Base-by-base conservation (phyloP, 2,888 invertebrate genomes). In the Drosophila koepferae region DNA sequence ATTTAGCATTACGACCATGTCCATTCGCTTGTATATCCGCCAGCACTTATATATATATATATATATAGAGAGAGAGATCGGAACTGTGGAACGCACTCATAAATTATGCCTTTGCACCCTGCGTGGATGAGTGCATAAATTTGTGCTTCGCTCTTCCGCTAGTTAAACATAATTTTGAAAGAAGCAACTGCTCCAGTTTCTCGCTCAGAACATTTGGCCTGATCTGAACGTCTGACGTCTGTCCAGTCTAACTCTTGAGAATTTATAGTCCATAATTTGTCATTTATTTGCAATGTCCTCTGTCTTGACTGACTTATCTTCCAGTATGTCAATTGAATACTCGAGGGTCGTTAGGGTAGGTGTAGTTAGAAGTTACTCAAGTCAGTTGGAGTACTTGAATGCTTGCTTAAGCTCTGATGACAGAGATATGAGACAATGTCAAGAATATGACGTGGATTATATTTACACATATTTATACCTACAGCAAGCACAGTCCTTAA, bases 221-320 rank as follows among this genome's bases (percentile, higher is more conserved):
- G 77, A 74, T 61, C 74, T 23, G 72, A 74, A 18, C 34, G 18
- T 49, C 80, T 86, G 88, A 81, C 81, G 75, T 77, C 74, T 70
- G 49, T 63, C 34, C 64, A 56, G 59, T 63, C 59, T 63, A 41
- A 38, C 69, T 54, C 9, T 55, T 31, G 28, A 31, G 53, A 81
- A 89, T 89, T 89, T 81, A 89, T 89, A 59, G 67, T 61, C 63
- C 61, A 40, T 80, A 89, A 86, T 86, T 86, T 89, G 89, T 86
- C 89, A 87, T 71, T 77, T 85, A 74, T 63, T 81, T 78, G 77
- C 83, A 77, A 81, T 4, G 51, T 51, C 34, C 51, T 18, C 8
- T 51, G 51, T 34, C 51, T n/a, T 18, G 18, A 10, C 51, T 12
- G 18, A 18, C 2, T 51, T 51, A 51, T 34, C 18, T 12, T 36